Evolutionary conservation across 37 sponge, comb jelly and placozoan genomes (phyloP), one percentile per base, ranked within the genome.

Genomic region (Mnemiopsis leidyi): DNA sequence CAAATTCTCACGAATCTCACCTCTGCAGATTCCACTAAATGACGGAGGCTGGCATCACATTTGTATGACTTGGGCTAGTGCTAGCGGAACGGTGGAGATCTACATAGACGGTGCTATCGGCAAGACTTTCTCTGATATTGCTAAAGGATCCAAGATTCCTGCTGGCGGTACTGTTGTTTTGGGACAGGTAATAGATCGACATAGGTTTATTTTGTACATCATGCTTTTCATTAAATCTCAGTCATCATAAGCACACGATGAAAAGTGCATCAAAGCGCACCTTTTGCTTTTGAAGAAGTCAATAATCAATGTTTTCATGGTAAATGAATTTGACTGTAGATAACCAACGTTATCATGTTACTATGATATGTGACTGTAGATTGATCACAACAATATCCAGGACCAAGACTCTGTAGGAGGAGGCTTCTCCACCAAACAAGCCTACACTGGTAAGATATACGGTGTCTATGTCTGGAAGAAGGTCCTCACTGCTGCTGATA

Each of bases 31-130:
- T 25, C 33, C 33, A 33, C 90, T 85, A 21, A 85, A 85, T 28
- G 90, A 85, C 23, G 90, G 90, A 23, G 90, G 90, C 3, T 85
- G 90, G 90, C 90, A 85, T 40, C 48, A 85, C 61, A 85, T 33
- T 28, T 85, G 90, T 85, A 35, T 85, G 29, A 85, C 90, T 1
- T 85, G 90, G 90, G 61, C 23, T 3, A 85, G 90, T 26, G 61
- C 29, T 21, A 85, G 36, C 1, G 90, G 90, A 26, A 23, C 23
- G 25, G 25, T 40, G 90, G 39, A 32, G 48, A 37, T 33, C 3
- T 85, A 85, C 30, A 61, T 85, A 25, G 90, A 85, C 29, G 90
- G 90, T 1, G 61, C 61, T 0, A 13, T 38, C 16, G 90, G 21
- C 1, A 38, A 85, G 25, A 85, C 40, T 2, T 85, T 85, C 40